These are phyloP conservation scores for Drosophila albomicans DNA, from an alignment of 1,140 invertebrate genomes.

Conservation along the genomic window DNA sequence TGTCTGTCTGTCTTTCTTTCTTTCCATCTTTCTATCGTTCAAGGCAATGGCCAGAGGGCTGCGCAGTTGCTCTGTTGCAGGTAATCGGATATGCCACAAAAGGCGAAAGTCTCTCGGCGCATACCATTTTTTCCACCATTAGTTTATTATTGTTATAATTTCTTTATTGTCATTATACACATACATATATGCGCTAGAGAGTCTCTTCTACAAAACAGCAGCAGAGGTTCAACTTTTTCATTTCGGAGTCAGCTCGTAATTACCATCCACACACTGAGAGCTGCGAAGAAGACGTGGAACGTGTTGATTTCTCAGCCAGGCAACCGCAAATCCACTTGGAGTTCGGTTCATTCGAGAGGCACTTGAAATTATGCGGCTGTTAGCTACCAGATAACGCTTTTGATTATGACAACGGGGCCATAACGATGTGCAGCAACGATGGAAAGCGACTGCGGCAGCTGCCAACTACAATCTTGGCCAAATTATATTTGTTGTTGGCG, in stretches of 20 bases:
- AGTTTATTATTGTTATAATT: slow-evolving; percentile 82
- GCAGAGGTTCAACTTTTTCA: slow-evolving; percentile 16
- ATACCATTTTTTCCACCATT: slow-evolving; percentile 55
- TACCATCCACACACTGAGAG: slow-evolving; percentile 23
- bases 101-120: slow-evolving; percentile 69
- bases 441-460: slow-evolving; percentile 26
- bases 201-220: slow-evolving; percentile 28
- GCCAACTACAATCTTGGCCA: slow-evolving; percentile 35
- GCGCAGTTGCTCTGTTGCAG: slow-evolving; percentile 20
- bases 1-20: slow-evolving; percentile 3
- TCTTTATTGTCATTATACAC: slow-evolving; percentile 73
- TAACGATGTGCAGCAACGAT: slow-evolving; percentile 33
- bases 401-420: slow-evolving; percentile 78
- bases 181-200: slow-evolving; percentile 35
- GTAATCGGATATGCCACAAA: slow-evolving; percentile 75
- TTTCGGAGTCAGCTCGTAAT: slow-evolving; percentile 51
- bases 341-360: slow-evolving; percentile 51
- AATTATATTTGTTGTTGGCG: slow-evolving; percentile 32
- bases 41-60: slow-evolving; percentile 26
- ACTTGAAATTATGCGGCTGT: slow-evolving; percentile 81
- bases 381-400: slow-evolving; percentile 81
- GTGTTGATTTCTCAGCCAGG: slow-evolving; percentile 65
- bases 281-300: slow-evolving; percentile 21
- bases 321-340: slow-evolving; percentile 81
- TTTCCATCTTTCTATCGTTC: slow-evolving; percentile 17